Conservation (phyloP, 2,113 vertebrate species). For the Orcinus orca region DNA sequence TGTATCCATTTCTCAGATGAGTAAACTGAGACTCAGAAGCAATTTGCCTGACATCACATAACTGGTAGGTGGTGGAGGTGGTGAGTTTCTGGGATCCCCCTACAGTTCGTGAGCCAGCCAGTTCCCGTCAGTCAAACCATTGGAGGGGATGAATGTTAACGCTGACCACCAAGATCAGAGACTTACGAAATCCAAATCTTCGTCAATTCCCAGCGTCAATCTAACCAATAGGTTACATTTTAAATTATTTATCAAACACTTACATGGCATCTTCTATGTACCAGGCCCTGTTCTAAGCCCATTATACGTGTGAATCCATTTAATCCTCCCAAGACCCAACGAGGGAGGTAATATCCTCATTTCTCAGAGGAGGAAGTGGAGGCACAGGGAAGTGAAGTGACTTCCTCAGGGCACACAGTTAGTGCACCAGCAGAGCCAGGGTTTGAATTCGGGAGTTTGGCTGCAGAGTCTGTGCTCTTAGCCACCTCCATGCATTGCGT, state of each 20-base stretch:
- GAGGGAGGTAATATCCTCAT: not conserved
- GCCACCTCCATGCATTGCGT: accelerated
- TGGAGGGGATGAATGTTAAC: not conserved
- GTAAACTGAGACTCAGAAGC: not conserved
- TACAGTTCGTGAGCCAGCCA: not conserved
- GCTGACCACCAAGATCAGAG: not conserved
- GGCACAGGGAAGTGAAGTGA: not conserved
- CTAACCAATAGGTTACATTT: not conserved
- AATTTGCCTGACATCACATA: too few relatives aligned
- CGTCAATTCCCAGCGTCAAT: not conserved
- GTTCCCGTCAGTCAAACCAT: not conserved
- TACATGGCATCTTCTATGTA: not conserved
- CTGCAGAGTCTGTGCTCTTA: not conserved
- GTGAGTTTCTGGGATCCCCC: not conserved
- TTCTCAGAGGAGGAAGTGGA: not conserved
- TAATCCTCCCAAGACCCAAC: too few relatives aligned
- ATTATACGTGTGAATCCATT: not conserved
- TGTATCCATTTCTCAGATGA: not conserved
- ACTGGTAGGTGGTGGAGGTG: not conserved
- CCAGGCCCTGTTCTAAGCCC: not conserved
- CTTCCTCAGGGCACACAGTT: not conserved
- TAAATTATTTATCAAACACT: not conserved
- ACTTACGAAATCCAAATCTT: not conserved
- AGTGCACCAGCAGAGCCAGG: accelerated
- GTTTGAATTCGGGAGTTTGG: not conserved